Conservation (phyloP, 2,888 invertebrate genomes). For the Athalia cordata region DNA sequence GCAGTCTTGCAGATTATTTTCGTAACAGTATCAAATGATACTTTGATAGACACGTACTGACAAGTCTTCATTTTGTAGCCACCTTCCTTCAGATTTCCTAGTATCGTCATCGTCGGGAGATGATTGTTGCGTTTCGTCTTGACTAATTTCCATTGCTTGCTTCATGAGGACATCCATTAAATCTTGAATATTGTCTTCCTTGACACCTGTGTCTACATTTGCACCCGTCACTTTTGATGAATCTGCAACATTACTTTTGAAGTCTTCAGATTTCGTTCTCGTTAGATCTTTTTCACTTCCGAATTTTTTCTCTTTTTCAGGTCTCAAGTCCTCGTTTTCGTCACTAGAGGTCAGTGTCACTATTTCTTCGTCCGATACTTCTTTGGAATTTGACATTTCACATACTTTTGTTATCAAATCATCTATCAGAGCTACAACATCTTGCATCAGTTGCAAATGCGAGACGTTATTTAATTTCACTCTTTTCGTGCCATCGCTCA, state of each 20-base stretch:
- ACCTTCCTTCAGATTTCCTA: conserved; percentile 64
- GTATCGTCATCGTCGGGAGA: conserved; percentile 63
- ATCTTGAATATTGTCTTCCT: conserved; percentile 69
- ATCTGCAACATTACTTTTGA: conserved; percentile 45
- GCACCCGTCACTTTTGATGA: conserved; percentile 36
- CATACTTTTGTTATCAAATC: conserved; percentile 70
- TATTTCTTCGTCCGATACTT: conserved; percentile 56
- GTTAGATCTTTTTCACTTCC: conserved; percentile 46
- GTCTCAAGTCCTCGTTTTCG: conserved; percentile 62
- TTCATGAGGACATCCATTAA: conserved; percentile 75
- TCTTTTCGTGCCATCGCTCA: conserved; percentile 59
- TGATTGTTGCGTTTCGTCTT: conserved; percentile 58
- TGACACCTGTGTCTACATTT: conserved; percentile 52
- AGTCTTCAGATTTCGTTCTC: conserved; percentile 39
- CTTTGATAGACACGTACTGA: conserved; percentile 43
- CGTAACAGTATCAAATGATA: not conserved
- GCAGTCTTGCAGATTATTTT: not conserved
- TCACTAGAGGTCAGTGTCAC: conserved; percentile 64
- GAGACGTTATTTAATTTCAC: conserved; percentile 65
- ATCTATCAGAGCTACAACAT: conserved; percentile 69
- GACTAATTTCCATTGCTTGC: conserved; percentile 70
- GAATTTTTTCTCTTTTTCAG: conserved; percentile 49
- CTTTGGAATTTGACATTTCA: conserved; percentile 57
- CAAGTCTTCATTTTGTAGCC: conserved; percentile 62
- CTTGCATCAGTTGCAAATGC: conserved; percentile 69